phyloP scores from a whole-genome alignment of 2,113 vertebrate genomes.

The Protobothrops flavoviridis region DNA sequence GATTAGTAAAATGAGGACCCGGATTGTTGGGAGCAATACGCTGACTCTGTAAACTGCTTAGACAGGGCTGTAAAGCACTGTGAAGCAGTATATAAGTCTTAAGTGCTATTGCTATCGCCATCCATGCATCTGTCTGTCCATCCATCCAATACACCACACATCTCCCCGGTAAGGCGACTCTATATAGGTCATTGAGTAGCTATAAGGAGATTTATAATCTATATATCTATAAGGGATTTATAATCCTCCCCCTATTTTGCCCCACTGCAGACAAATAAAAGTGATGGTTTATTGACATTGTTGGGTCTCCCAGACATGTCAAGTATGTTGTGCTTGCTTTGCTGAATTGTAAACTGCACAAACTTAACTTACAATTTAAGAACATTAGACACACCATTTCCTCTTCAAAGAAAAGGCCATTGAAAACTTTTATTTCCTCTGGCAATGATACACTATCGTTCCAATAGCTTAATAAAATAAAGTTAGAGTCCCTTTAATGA shows the following conservation, averaged over 20 bases:
- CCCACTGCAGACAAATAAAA: background rate
- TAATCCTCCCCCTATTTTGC: background rate
- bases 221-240: background rate
- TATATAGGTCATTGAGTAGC: background rate
- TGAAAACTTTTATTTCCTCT: background rate
- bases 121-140: too few species aligned
- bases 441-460: background rate
- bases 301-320: too few species aligned
- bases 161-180: too few species aligned
- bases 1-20: too few species aligned
- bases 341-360: background rate
- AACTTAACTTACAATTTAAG: background rate
- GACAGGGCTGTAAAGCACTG: too few species aligned
- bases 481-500: background rate
- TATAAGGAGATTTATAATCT: background rate
- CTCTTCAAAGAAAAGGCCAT: background rate
- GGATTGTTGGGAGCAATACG: too few species aligned
- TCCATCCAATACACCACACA: too few species aligned
- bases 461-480: slow-evolving; percentile 8
- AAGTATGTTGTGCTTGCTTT: background rate
- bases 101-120: too few species aligned
- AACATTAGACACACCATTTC: background rate
- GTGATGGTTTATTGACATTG: background rate
- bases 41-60: too few species aligned
- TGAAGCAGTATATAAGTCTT: too few species aligned